phyloP scores from a whole-genome alignment of 2,888 invertebrate species.

The Sesia bembeciformis region DNA sequence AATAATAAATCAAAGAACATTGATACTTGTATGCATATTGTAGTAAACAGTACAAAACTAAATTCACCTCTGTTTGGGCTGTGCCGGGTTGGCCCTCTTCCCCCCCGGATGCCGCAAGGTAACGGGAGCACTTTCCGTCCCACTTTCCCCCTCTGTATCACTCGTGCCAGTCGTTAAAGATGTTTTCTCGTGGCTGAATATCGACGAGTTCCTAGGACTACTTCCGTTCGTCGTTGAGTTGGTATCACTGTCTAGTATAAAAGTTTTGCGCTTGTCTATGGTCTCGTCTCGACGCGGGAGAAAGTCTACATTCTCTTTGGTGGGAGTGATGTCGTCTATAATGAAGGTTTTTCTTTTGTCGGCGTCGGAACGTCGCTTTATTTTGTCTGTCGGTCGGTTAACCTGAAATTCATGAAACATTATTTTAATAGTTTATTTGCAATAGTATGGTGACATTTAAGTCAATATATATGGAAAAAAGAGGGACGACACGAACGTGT shows the following conservation, averaged over 20 bases:
- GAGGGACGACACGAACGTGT: too few species aligned
- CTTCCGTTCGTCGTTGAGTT: constrained; percentile 66
- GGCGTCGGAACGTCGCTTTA: constrained; percentile 31
- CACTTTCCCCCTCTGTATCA: constrained; percentile 62
- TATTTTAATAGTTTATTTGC: neutral
- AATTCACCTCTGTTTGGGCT: constrained; percentile 46
- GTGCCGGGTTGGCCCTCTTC: constrained; percentile 30
- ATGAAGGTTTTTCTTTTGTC: constrained; percentile 58
- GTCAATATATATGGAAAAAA: too few species aligned
- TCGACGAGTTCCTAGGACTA: constrained; percentile 61
- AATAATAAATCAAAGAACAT: too few species aligned
- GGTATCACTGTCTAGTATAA: constrained; percentile 63
- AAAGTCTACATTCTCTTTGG: constrained; percentile 56
- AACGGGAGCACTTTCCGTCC: constrained; percentile 54
- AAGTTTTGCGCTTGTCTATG: constrained; percentile 58
- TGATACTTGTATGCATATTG: too few species aligned
- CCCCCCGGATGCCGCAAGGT: constrained; percentile 38
- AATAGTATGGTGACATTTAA: too few species aligned
- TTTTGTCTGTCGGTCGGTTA: constrained; percentile 41
- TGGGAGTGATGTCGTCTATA: constrained; percentile 54
- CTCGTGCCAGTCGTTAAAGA: constrained; percentile 49
- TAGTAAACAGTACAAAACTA: too few species aligned
- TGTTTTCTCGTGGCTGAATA: constrained; percentile 56
- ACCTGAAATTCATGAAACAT: constrained; percentile 26
- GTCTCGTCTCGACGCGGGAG: constrained; percentile 30